Evolutionary conservation across 2,113 vertebrate genomes (phyloP).

Genomic region (Panthera tigris): DNA sequence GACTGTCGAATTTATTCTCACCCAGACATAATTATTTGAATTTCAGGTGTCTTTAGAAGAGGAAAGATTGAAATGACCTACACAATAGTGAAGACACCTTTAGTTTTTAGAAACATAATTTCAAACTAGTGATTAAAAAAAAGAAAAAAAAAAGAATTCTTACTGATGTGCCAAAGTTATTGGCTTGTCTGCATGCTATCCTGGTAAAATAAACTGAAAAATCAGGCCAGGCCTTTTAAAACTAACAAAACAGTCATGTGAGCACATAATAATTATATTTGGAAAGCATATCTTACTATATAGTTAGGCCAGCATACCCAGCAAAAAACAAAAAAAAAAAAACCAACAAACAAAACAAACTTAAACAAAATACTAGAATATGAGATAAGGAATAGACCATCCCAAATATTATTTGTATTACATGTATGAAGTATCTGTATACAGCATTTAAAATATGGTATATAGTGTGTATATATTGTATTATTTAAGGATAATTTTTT

Average conservation of each 20-base stretch:
- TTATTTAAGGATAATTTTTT: background rate
- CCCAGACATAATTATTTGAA: background rate
- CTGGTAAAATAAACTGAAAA: background rate
- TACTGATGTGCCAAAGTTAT: background rate
- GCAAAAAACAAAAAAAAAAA: background rate
- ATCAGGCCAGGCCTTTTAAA: background rate
- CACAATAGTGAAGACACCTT: background rate
- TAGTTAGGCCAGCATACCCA: background rate
- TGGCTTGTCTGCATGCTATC: background rate
- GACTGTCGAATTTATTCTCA: background rate
- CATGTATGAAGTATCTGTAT: background rate
- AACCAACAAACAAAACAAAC: background rate
- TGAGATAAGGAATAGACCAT: background rate
- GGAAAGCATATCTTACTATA: background rate
- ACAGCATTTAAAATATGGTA: background rate
- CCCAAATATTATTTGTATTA: background rate
- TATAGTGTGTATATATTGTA: background rate
- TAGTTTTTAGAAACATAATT: background rate
- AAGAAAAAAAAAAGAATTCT: background rate
- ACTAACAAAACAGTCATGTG: background rate
- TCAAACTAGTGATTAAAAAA: background rate
- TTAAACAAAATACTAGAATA: background rate
- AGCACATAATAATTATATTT: background rate
- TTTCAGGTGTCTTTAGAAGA: background rate
- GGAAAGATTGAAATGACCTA: background rate